Evolutionary conservation across 2,888 invertebrate genomes (phyloP).

Genomic region (Laspeyria flexula): DNA sequence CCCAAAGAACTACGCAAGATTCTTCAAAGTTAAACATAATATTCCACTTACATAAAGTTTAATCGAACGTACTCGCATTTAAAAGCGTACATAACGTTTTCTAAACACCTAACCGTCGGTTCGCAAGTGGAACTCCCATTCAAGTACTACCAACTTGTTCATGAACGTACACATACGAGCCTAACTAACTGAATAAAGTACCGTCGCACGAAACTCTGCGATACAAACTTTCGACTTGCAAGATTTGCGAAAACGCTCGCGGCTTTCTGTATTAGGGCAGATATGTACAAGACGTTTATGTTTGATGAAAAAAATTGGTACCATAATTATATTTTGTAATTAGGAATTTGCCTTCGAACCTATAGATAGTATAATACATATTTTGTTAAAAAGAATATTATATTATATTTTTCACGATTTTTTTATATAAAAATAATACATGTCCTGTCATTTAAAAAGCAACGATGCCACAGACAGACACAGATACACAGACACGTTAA

Average conservation of each 20-base stretch:
- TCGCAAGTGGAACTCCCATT: slow-evolving; percentile 44
- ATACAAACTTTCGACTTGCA: slow-evolving; percentile 77
- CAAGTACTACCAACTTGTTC: slow-evolving; percentile 55
- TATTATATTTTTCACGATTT: too few species aligned
- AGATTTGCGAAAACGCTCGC: slow-evolving; percentile 78
- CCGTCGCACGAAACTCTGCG: slow-evolving; percentile 66
- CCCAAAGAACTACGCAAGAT: not conserved
- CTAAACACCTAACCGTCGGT: slow-evolving; percentile 39
- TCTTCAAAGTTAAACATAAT: not conserved
- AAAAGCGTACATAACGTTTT: slow-evolving; percentile 31
- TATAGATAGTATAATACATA: too few species aligned
- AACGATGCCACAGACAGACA: too few species aligned
- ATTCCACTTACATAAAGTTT: slow-evolving; percentile 1
- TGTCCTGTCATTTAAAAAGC: too few species aligned
- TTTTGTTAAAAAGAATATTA: too few species aligned
- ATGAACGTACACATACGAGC: slow-evolving; percentile 65
- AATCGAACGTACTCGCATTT: slow-evolving; percentile 9
- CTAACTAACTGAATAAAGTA: slow-evolving; percentile 78
- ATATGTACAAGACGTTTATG: slow-evolving; percentile 24
- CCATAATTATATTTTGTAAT: too few species aligned
- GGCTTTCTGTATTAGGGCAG: slow-evolving; percentile 52
- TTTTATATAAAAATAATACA: too few species aligned
- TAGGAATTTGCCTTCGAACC: too few species aligned
- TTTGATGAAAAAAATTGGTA: too few species aligned
- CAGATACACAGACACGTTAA: too few species aligned